A percentile compares a stretch with the other conserved stretches of the same genome.
phyloP scores from a whole-genome alignment of 1,140 invertebrate species.

The Cylas formicarius region DNA sequence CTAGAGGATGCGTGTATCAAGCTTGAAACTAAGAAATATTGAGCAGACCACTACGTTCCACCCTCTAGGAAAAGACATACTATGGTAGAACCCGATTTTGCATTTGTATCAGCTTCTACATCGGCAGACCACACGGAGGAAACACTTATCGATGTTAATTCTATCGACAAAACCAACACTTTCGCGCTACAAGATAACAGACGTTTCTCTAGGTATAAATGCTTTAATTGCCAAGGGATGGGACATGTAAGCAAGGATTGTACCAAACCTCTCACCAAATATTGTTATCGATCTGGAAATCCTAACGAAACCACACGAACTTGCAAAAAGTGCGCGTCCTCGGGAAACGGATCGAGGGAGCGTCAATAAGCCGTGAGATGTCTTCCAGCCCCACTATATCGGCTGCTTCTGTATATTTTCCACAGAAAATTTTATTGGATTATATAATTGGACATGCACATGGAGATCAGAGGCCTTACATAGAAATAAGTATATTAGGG shows the following conservation, averaged over 20 bases:
- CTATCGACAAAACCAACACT: background rate
- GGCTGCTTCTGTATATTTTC: background rate
- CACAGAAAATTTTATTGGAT: background rate
- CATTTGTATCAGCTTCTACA: no score
- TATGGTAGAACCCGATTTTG: conserved; percentile 4
- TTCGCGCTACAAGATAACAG: background rate
- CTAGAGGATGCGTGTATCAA: conserved; percentile 7
- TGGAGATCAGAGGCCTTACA: conserved; percentile 4
- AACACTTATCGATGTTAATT: background rate
- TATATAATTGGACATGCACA: conserved; percentile 4
- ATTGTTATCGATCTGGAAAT: background rate
- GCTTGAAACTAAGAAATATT: conserved; percentile 4
- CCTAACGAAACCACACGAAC: background rate
- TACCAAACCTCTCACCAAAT: background rate
- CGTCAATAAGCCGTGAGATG: background rate
- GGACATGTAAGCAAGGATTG: conserved; percentile 8
- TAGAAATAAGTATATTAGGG: conserved; percentile 1
- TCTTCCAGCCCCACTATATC: background rate
- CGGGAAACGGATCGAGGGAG: conserved; percentile 7
- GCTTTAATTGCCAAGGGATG: conserved; percentile 5
- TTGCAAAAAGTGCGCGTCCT: conserved; percentile 7
- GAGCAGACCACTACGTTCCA: background rate
- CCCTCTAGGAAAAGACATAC: conserved; percentile 1
- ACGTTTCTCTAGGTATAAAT: background rate
- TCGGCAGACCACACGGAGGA: no score